Base-by-base conservation (phyloP, 2,888 invertebrate genomes). In the Eretmocerus hayati region DNA sequence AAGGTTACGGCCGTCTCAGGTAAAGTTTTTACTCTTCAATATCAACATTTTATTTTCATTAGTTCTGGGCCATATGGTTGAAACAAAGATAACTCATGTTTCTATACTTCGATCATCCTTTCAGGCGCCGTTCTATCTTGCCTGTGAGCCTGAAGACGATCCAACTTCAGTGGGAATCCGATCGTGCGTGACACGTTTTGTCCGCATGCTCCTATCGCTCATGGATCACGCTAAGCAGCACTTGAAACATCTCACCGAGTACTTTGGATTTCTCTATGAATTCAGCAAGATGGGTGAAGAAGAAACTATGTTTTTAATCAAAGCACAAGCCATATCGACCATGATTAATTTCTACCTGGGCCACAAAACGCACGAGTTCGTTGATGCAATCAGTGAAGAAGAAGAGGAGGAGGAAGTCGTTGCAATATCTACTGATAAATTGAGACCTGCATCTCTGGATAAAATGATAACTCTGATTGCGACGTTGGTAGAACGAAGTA, bases 251-350 rank as follows among this genome's bases (percentile, higher is more conserved):
- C 75, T 95, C 56, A 89, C 91, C 1, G 95, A 95, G 71, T 94
- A 92, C 72, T 95, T 95, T 71, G 85, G 88, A 32, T 81, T 95
- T 61, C 74, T 95, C 54, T 87, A 90, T 67, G 94, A 95, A 71
- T 94, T 94, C 72, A 90, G 92, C 59, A 87, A 92, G 69, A 90
- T 93, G 89, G 93, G 94, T 0, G 92, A 92, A 55, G 91, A 91
- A 61, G 94, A 95, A 69, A 86, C 89, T 22, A 81, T 85, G 67
- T 95, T 94, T 73, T 75, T 95, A 62, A 77, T 93, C 55, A 81
- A 87, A 21, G 84, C 89, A 48, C 88, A 90, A 64, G 88, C 92
- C 30, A 92, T 95, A 55, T 85, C 89, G 50, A 87, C 85, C 47
- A 89, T 94, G 81, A 85, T 93, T 38, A 86, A 87, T 68, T 95